Percentiles rank a stretch among this genome's conserved stretches.
Evolutionary conservation across 2,797 vertebrate species (phyloP).

Genomic region (Chaetophractus vellerosus): DNA sequence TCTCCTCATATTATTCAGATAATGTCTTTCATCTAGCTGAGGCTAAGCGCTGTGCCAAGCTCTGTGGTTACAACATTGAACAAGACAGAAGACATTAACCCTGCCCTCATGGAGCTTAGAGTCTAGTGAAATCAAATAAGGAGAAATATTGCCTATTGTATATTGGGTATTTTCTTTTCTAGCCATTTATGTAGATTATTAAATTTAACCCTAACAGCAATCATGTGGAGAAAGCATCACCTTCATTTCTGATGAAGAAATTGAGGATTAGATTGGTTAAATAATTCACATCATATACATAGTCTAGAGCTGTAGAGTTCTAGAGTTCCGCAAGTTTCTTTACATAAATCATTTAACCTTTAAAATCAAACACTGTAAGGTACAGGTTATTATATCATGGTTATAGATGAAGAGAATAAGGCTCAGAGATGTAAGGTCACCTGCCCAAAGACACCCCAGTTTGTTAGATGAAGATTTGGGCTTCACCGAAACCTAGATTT

Average conservation of each 20-base stretch:
- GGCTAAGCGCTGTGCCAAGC: background rate
- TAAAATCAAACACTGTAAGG: background rate
- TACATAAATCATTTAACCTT: background rate
- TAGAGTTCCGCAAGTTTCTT: no score
- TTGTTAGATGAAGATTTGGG: background rate
- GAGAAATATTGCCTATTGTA: background rate
- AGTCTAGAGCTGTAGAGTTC: background rate
- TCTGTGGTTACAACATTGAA: background rate
- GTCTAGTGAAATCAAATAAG: background rate
- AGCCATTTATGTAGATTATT: background rate
- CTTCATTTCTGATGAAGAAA: constrained; percentile 38
- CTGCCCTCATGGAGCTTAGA: background rate
- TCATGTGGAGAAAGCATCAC: background rate
- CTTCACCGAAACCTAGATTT: background rate
- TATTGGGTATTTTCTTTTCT: background rate
- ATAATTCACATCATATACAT: background rate
- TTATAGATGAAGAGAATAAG: background rate
- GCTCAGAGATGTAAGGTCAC: background rate
- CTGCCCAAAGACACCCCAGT: background rate
- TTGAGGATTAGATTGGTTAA: background rate
- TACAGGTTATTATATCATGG: background rate
- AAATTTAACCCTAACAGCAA: background rate
- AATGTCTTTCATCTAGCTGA: background rate
- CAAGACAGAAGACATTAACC: background rate
- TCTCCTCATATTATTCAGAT: background rate